Percentiles rank a stretch among this genome's conserved stretches.
These are phyloP conservation scores for Leptopterna dolabrata DNA, from an alignment of 2,888 invertebrate species.

Conservation along the genomic window DNA sequence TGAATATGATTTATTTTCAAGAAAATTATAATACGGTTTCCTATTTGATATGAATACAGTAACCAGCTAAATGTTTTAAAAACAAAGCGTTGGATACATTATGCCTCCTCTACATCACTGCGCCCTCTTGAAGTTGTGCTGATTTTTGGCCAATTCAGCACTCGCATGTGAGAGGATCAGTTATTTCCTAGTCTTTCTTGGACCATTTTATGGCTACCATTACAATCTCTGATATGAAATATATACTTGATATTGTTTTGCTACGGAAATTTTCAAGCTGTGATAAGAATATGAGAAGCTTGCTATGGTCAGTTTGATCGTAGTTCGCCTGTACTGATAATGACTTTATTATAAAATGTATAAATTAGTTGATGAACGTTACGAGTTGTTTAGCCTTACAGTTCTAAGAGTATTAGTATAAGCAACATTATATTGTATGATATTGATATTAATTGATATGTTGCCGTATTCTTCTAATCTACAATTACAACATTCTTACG, in stretches of 20 bases:
- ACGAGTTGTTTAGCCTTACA: background rate
- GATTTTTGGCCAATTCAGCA: too few relatives aligned
- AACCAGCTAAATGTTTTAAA: background rate
- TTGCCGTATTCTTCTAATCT: background rate
- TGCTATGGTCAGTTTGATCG: background rate
- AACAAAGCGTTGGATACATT: background rate
- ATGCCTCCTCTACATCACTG: too few relatives aligned
- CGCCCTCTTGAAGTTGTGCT: too few relatives aligned
- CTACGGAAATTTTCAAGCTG: background rate
- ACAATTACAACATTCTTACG: background rate
- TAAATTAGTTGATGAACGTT: background rate
- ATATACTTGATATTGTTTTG: too few relatives aligned
- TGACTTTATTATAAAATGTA: background rate
- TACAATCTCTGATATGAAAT: too few relatives aligned
- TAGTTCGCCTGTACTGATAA: background rate
- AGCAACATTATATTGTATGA: too few relatives aligned
- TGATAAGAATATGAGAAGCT: background rate
- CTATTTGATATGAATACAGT: background rate
- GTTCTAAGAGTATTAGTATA: background rate
- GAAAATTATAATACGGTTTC: background rate
- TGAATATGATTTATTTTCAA: background rate
- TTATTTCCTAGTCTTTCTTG: too few relatives aligned
- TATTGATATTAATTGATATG: background rate
- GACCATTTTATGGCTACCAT: too few relatives aligned
- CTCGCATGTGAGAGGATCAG: too few relatives aligned